Evolutionary conservation across 30 jellyfish, hydroid and myxozoan species (phyloP), one percentile per base, ranked within the genome.

Genomic region (Phacellophora camtschatica): DNA sequence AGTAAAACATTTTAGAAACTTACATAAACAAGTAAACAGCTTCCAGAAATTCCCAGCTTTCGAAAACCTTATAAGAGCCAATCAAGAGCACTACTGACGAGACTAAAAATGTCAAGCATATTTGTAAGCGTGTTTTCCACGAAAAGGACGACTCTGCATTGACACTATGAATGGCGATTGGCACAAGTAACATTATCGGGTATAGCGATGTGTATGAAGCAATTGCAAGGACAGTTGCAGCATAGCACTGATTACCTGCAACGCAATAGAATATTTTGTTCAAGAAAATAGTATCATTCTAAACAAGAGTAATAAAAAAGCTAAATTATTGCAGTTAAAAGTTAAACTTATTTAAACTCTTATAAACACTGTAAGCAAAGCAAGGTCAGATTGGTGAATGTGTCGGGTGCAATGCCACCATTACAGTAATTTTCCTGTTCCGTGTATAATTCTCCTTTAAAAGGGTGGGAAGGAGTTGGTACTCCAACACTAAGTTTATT

Each of bases 11-110:
- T 13, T n/a, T 3, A 30, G 16, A 19, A 20, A 64, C 96, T 86
- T 41, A 86, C 96, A 66, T 77, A 45, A 86, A 86, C 45, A 88
- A 45, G 46, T 74, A 86, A 12, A 86, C 96, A 59, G 96, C 84
- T 1, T 59, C 61, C 12, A 63, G 19, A 54, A 74, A 86, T 4
- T 74, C 82, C 96, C 96, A 86, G 29, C 81, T 42, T 16, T 61
- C 80, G 82, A 43, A 49, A 2, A 86, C 71, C 55, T 62, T 64
- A 41, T 36, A 86, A 20, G 96, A 86, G 27, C 43, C 13, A 57
- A 27, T 8, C 29, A 83, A 39, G 12, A 86, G 55, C 29, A 30
- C 48, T 34, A 24, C 27, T 8, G 63, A 9, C 13, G 86, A 55
- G 30, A 66, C 43, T 16, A 55, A 22, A 59, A 57, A 59, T 18